These are phyloP conservation scores for Falco biarmicus DNA, from an alignment of 2,797 vertebrate genomes.

Conservation along the genomic window DNA sequence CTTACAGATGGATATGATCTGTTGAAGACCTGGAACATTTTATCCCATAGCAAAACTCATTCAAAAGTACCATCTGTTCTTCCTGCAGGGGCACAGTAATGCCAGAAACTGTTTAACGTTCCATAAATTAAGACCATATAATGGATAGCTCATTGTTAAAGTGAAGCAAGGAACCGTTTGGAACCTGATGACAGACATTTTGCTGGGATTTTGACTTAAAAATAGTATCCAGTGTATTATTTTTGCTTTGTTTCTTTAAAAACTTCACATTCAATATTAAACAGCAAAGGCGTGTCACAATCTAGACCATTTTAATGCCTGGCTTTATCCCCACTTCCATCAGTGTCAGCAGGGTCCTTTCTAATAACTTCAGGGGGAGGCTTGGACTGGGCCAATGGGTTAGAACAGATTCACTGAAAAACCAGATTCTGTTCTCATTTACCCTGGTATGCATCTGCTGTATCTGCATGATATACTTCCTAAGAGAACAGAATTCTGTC, in stretches of 20 bases:
- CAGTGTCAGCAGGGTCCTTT: not conserved
- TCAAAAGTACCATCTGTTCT: slow-evolving; percentile 69
- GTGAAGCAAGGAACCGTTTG: not conserved
- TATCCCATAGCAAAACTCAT: slow-evolving; percentile 56
- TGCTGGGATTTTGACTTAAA: slow-evolving; percentile 27
- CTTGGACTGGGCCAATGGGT: not conserved
- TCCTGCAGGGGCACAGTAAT: slow-evolving; percentile 59
- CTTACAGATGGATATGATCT: slow-evolving; percentile 57
- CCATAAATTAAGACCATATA: slow-evolving; percentile 62
- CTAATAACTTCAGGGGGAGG: not conserved
- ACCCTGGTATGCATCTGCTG: not conserved
- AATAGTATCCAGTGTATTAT: not conserved
- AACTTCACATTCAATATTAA: not conserved
- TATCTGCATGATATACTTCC: not conserved
- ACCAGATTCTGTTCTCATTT: not conserved
- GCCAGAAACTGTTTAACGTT: slow-evolving; percentile 61
- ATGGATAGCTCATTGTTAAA: slow-evolving; percentile 34
- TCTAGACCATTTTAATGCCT: not conserved
- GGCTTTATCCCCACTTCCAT: not conserved
- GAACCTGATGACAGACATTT: slow-evolving; percentile 26
- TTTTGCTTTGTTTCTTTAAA: not conserved
- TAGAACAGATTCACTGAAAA: not conserved
- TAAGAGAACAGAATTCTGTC: not conserved
- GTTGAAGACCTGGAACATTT: slow-evolving; percentile 60
- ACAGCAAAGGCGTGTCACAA: not conserved